A percentile compares a stretch with the other conserved stretches of the same genome.
Evolutionary conservation across 2,113 vertebrate species (phyloP).

Genomic region (Hippocampus comes): DNA sequence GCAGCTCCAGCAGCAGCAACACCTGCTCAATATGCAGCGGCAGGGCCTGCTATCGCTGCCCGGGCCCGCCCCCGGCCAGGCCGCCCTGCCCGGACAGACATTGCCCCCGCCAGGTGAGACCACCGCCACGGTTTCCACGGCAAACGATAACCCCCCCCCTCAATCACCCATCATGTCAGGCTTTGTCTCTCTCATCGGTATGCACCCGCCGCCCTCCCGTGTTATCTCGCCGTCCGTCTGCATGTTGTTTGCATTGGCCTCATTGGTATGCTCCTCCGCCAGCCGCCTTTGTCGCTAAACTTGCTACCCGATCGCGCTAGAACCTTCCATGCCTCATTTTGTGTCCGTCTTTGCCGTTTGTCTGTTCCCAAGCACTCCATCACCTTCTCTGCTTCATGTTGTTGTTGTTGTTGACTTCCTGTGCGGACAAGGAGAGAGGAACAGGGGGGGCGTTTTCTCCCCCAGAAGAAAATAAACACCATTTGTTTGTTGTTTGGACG

Average conservation of each 20-base stretch:
- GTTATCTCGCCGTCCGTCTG: conserved; percentile 55
- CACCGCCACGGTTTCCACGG: too few species aligned
- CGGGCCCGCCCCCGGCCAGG: conserved; percentile 82
- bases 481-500: conserved; percentile 52
- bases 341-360: conserved; percentile 46
- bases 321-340: conserved; percentile 29
- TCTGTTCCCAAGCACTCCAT: conserved; percentile 16
- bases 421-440: conserved; percentile 23
- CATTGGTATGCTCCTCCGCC: conserved; percentile 56
- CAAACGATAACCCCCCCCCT: too few species aligned
- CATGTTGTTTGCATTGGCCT: conserved; percentile 50
- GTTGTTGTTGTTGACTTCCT: conserved; percentile 68
- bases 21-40: conserved; percentile 98
- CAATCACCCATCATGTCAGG: neutral
- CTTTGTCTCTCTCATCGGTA: conserved; percentile 44
- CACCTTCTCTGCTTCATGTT: conserved; percentile 51
- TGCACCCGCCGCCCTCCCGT: conserved; percentile 39
- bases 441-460: conserved; percentile 47
- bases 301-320: conserved; percentile 43
- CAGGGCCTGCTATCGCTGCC: conserved; percentile 98
- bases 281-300: conserved; percentile 48
- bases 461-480: conserved; percentile 56
- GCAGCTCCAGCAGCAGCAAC: conserved; percentile 97
- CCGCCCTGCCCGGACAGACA: conserved; percentile 92
- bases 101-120: conserved; percentile 86